A percentile compares a stretch with the other conserved stretches of the same genome.
Evolutionary conservation across 2,113 vertebrate genomes (phyloP).

Genomic region (Leptobrachium leishanense): DNA sequence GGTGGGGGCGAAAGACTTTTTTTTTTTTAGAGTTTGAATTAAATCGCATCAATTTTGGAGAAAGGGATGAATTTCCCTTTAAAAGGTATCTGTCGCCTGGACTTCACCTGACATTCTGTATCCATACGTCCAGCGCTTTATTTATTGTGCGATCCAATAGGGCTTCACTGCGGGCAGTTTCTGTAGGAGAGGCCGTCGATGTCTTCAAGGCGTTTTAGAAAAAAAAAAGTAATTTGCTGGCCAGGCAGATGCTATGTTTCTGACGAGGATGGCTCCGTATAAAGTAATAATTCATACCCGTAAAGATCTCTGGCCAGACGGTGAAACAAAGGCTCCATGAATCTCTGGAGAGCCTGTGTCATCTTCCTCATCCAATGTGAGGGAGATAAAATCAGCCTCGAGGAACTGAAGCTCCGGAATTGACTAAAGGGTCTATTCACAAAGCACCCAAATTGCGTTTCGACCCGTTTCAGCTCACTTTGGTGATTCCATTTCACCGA

Average conservation of each 20-base stretch:
- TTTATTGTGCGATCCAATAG: slow-evolving; percentile 7
- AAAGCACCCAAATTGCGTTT: too few species aligned
- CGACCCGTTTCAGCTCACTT: too few species aligned
- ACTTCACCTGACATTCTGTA: background rate
- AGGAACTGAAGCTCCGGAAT: background rate
- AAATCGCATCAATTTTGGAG: background rate
- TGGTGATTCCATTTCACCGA: too few species aligned
- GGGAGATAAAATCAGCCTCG: background rate
- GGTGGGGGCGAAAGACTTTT: too few species aligned
- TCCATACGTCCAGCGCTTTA: background rate
- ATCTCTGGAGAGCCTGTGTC: background rate
- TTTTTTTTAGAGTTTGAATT: too few species aligned
- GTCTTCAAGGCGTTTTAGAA: background rate
- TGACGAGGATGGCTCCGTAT: background rate
- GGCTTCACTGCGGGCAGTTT: background rate
- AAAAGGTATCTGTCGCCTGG: too few species aligned
- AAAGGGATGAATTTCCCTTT: background rate
- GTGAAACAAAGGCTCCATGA: background rate
- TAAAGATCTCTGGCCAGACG: slow-evolving; percentile 3
- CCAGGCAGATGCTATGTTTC: slow-evolving; percentile 19
- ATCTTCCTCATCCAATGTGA: background rate
- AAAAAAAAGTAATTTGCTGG: slow-evolving; percentile 15
- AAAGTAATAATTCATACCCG: slow-evolving; percentile 15
- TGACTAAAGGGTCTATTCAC: too few species aligned
- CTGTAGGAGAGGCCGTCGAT: background rate